These are phyloP conservation scores for Zosterops pallidus DNA, from an alignment of 2,113 vertebrate genomes.

Conservation along the genomic window DNA sequence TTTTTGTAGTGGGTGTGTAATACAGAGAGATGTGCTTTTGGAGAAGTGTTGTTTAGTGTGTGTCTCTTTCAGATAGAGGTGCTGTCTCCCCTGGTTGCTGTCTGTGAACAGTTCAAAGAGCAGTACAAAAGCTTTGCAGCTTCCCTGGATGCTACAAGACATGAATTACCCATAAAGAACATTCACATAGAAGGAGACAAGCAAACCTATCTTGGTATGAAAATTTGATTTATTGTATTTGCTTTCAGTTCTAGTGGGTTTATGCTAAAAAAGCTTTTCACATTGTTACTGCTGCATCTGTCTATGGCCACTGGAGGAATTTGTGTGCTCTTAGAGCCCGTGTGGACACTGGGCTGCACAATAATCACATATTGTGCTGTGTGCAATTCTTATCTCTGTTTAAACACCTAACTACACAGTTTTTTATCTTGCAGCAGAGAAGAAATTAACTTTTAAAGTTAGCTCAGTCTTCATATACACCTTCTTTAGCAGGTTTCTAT, in stretches of 20 bases:
- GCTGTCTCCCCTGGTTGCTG: conserved; percentile 71
- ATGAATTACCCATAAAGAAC: conserved; percentile 82
- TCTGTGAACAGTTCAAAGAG: conserved; percentile 71
- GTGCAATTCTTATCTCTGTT: background rate
- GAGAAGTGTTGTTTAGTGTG: background rate
- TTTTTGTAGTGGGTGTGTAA: background rate
- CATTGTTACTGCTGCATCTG: background rate
- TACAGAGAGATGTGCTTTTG: background rate
- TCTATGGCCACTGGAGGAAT: background rate
- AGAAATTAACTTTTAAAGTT: background rate
- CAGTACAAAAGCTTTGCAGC: conserved; percentile 81
- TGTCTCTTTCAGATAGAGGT: conserved; percentile 72
- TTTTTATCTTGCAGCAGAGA: background rate
- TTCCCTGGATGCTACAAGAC: conserved; percentile 82
- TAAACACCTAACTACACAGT: background rate
- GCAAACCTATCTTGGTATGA: conserved; percentile 80
- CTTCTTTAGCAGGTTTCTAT: background rate
- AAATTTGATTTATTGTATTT: background rate
- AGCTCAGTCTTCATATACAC: background rate
- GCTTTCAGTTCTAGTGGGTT: background rate
- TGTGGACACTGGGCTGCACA: background rate
- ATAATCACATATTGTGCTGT: background rate
- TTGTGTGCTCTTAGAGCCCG: background rate
- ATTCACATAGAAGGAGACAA: conserved; percentile 77
- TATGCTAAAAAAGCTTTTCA: background rate